phyloP scores from a whole-genome alignment of 2,888 invertebrate genomes.

The Zeuzera pyrina region DNA sequence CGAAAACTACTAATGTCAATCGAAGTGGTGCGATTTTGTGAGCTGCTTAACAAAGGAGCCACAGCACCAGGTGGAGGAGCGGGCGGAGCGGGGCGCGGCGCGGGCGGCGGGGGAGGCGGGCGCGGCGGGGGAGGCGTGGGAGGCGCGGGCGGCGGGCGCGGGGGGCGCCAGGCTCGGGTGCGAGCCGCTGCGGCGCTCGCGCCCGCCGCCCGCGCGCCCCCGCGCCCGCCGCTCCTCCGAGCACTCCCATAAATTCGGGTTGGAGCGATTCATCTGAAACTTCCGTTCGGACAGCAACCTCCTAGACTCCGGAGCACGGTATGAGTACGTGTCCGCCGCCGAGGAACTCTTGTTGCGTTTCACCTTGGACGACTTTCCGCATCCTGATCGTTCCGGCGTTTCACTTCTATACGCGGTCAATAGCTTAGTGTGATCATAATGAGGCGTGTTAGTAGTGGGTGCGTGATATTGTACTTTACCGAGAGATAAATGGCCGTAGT shows the following conservation, averaged over 20 bases:
- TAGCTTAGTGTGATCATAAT: conserved; percentile 56
- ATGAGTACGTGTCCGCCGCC: conserved; percentile 53
- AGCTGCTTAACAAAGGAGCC: conserved; percentile 85
- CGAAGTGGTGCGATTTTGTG: conserved; percentile 82
- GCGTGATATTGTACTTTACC: conserved; percentile 82
- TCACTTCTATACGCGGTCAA: conserved; percentile 45
- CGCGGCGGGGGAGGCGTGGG: conserved; percentile 44
- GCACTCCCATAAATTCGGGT: conserved; percentile 60
- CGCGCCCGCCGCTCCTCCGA: conserved; percentile 45
- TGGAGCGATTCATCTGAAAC: conserved; percentile 60
- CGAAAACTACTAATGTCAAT: conserved; percentile 63
- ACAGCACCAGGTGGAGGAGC: conserved; percentile 84
- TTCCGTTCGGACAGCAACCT: conserved; percentile 51
- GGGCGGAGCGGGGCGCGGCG: conserved; percentile 32
- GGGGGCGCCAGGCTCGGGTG: conserved; percentile 41
- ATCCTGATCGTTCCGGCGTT: conserved; percentile 45
- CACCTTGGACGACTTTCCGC: conserved; percentile 48
- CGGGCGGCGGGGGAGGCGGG: conserved; percentile 23
- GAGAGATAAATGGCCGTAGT: conserved; percentile 76
- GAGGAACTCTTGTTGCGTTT: conserved; percentile 67
- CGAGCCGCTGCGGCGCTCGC: conserved; percentile 52
- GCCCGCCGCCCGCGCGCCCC: conserved; percentile 29
- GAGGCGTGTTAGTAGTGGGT: conserved; percentile 67
- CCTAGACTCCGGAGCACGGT: conserved; percentile 47
- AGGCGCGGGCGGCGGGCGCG: conserved; percentile 35